These are phyloP conservation scores for Incurvaria masculella DNA, from an alignment of 2,888 invertebrate species.

Conservation along the genomic window DNA sequence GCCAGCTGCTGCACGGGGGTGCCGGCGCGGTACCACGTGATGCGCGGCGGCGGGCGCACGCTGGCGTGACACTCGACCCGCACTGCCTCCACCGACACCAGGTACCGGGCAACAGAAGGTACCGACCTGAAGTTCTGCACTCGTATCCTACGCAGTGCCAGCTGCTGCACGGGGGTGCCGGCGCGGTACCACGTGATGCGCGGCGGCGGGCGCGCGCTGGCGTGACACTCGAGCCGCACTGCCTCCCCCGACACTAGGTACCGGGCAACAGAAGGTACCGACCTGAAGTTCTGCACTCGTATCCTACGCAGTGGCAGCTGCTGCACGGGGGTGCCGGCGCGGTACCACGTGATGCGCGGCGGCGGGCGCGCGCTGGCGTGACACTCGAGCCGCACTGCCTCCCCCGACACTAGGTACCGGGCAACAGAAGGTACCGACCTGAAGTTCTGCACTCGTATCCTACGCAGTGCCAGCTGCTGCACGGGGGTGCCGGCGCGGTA, in stretches of 20 bases:
- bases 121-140: constrained; percentile 40
- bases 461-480: constrained; percentile 55
- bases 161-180: constrained; percentile 43
- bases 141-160: constrained; percentile 27
- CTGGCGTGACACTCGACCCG: too few relatives aligned
- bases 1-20: too few relatives aligned
- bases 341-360: constrained; percentile 69
- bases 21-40: too few relatives aligned
- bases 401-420: constrained; percentile 24
- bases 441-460: constrained; percentile 60
- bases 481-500: constrained; percentile 69
- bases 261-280: too few relatives aligned
- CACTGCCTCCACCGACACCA: too few relatives aligned
- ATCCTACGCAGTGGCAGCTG: too few relatives aligned
- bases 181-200: constrained; percentile 68
- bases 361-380: constrained; percentile 63
- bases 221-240: too few relatives aligned
- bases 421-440: constrained; percentile 33
- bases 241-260: too few relatives aligned
- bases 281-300: too few relatives aligned
- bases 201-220: constrained; percentile 64
- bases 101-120: too few relatives aligned
- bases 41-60: too few relatives aligned
- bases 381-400: constrained; percentile 56
- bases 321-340: constrained; percentile 50